These are phyloP conservation scores for Pleuronectes platessa DNA, from an alignment of 2,113 vertebrate species.

Conservation along the genomic window DNA sequence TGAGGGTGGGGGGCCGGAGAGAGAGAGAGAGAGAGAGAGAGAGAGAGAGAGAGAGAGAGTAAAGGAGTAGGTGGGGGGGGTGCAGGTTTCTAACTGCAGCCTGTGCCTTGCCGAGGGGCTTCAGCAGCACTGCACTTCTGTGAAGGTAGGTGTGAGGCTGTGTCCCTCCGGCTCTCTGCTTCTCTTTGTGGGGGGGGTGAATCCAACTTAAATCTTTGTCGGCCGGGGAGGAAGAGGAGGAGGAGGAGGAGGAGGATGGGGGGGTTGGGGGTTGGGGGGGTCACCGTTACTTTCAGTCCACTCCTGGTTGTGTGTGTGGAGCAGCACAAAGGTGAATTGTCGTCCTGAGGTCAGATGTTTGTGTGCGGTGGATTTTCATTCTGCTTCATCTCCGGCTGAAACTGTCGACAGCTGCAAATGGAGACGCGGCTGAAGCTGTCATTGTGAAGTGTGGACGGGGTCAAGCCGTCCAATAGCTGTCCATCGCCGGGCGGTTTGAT, in stretches of 20 bases:
- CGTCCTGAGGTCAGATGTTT: neutral
- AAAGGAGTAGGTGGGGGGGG: slow-evolving; percentile 22
- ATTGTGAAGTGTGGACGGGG: slow-evolving; percentile 30
- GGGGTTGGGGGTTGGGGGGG: neutral
- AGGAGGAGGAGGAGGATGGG: neutral
- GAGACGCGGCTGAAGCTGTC: slow-evolving; percentile 18
- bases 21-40: slow-evolving; percentile 19
- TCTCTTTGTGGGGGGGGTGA: neutral
- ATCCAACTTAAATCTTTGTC: slow-evolving; percentile 11
- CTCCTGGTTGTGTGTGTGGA: neutral
- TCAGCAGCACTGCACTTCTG: slow-evolving; percentile 74
- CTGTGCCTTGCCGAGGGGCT: slow-evolving; percentile 64
- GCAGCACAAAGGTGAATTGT: neutral
- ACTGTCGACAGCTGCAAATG: neutral
- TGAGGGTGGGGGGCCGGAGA: neutral
- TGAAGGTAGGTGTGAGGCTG: slow-evolving; percentile 79
- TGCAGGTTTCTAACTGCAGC: slow-evolving; percentile 56
- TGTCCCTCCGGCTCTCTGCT: slow-evolving; percentile 17
- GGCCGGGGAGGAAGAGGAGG: neutral
- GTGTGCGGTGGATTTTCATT: neutral
- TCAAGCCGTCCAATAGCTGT: slow-evolving; percentile 44
- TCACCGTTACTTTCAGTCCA: neutral
- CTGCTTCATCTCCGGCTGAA: neutral
- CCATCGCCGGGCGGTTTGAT: slow-evolving; percentile 17
- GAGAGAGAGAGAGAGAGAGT: neutral